These are phyloP conservation scores for Anthrax anthrax DNA, from an alignment of 2,888 invertebrate species.

Conservation along the genomic window DNA sequence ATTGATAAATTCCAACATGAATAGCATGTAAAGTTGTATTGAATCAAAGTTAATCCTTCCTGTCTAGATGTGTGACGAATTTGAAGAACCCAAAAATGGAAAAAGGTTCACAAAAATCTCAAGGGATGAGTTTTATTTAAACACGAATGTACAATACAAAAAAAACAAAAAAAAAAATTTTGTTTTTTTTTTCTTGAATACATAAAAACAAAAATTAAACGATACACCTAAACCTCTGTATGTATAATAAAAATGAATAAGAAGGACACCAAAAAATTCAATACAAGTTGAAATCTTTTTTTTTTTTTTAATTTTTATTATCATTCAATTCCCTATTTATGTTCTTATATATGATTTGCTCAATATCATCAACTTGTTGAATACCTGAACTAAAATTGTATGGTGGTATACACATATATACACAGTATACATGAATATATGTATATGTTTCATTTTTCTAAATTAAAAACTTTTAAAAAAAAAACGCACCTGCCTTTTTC, in stretches of 20 bases:
- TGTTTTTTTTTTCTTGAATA: too few species aligned
- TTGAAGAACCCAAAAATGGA: not conserved
- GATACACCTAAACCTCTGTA: too few species aligned
- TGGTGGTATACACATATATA: not conserved
- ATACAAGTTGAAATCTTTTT: too few species aligned
- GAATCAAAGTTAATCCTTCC: constrained; percentile 3
- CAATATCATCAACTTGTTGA: not conserved
- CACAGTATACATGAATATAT: too few species aligned
- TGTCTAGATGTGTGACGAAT: constrained; percentile 6
- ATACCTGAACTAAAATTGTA: not conserved
- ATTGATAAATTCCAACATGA: constrained; percentile 3
- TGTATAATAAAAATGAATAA: too few species aligned
- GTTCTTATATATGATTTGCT: too few species aligned
- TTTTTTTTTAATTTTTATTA: too few species aligned
- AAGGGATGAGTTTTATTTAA: not conserved
- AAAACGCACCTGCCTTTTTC: constrained; percentile 2
- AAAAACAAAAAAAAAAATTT: too few species aligned
- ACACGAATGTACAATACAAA: too few species aligned
- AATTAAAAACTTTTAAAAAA: not conserved
- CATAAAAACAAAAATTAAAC: too few species aligned
- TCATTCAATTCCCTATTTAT: too few species aligned
- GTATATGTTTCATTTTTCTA: not conserved
- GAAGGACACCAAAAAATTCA: too few species aligned
- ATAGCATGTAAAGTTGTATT: not conserved
- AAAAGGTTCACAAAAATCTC: not conserved